These are phyloP conservation scores for Prochilodus magdalenae DNA, from an alignment of 2,113 vertebrate species.

Conservation along the genomic window DNA sequence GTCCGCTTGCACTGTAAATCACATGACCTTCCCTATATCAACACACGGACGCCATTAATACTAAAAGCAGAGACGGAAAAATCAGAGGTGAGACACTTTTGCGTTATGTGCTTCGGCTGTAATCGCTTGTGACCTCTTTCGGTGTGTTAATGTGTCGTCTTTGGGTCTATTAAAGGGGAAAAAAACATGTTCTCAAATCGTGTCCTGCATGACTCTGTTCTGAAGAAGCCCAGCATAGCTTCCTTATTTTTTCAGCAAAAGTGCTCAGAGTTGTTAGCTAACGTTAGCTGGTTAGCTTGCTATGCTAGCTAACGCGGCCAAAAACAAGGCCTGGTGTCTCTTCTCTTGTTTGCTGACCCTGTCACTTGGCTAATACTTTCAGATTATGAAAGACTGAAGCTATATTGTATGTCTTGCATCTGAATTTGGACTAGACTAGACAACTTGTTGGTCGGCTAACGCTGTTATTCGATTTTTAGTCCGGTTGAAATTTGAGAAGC, in stretches of 20 bases:
- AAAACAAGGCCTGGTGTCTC: constrained; percentile 42
- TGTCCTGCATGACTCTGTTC: not conserved
- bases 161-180: not conserved
- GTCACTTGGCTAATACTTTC: not conserved
- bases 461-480: no score
- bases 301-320: constrained; percentile 10
- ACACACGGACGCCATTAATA: constrained; percentile 67
- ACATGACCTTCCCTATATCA: constrained; percentile 67
- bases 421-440: not conserved
- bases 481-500: not conserved
- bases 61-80: constrained; percentile 51
- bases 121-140: not conserved
- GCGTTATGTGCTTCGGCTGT: not conserved
- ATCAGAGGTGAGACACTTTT: constrained; percentile 66
- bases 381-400: not conserved
- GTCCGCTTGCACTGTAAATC: constrained; percentile 40
- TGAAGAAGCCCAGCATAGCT: not conserved
- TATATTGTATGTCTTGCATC: not conserved
- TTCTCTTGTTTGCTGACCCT: not conserved
- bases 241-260: not conserved
- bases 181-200: not conserved
- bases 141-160: not conserved
- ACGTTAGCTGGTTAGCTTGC: not conserved
- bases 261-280: constrained; percentile 8
- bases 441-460: not conserved